Evolutionary conservation across 2,888 invertebrate genomes (phyloP).

Genomic region (Drosophila mulleri): DNA sequence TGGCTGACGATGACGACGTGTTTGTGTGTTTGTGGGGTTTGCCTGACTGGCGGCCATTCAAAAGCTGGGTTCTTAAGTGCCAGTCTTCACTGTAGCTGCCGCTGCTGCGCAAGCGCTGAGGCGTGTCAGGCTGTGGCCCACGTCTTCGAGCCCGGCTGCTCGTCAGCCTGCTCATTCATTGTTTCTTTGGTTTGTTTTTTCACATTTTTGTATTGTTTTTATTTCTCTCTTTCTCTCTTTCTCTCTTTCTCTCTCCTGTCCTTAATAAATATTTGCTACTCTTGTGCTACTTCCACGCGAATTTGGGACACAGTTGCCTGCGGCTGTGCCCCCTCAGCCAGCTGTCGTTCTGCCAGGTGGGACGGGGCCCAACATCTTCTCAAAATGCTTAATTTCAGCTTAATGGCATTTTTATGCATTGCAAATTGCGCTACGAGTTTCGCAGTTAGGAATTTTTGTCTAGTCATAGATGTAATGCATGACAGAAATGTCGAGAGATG

Average conservation of each 20-base stretch:
- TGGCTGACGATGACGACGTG: conserved; percentile 12
- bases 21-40: conserved; percentile 27
- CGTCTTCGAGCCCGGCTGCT: conserved; percentile 23
- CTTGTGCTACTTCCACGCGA: conserved; percentile 59
- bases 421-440: conserved; percentile 46
- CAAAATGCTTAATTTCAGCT: conserved; percentile 37
- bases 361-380: conserved; percentile 31
- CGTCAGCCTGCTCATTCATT: conserved; percentile 47
- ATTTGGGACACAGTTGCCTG: conserved; percentile 56
- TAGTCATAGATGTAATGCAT: conserved; percentile 37
- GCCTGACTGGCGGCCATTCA: conserved; percentile 64
- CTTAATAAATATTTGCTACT: conserved; percentile 49
- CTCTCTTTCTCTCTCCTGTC: conserved; percentile 27
- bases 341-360: conserved; percentile 25
- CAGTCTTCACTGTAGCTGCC: conserved; percentile 26
- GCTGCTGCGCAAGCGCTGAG: conserved; percentile 60
- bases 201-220: not conserved
- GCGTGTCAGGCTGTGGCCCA: conserved; percentile 51
- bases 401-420: conserved; percentile 64
- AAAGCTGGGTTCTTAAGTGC: conserved; percentile 57
- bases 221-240: conserved; percentile 1
- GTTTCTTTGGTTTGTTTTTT: conserved; percentile 25
- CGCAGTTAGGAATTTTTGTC: conserved; percentile 47
- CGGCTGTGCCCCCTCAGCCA: conserved; percentile 10
- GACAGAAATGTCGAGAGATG: conserved; percentile 20